A percentile compares a stretch with the other conserved stretches of the same genome.
Evolutionary conservation across 2,113 vertebrate species (phyloP).

Genomic region (Eudyptes chrysolophus): DNA sequence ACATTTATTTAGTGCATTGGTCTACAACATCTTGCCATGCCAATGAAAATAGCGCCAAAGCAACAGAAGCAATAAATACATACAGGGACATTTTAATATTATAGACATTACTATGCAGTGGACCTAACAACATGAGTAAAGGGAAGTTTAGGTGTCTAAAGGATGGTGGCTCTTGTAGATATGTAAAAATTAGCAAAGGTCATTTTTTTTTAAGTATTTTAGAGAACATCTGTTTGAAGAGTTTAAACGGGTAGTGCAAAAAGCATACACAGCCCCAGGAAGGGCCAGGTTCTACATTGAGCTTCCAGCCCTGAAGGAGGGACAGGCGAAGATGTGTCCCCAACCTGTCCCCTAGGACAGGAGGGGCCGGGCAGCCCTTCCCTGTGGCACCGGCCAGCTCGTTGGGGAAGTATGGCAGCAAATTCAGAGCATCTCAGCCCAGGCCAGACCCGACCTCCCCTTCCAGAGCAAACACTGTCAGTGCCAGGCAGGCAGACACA

Average conservation of each 20-base stretch:
- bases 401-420: background rate
- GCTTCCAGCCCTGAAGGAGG: background rate
- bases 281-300: background rate
- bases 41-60: background rate
- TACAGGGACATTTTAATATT: background rate
- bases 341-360: background rate
- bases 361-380: background rate
- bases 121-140: background rate
- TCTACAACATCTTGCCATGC: background rate
- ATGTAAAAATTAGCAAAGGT: background rate
- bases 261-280: background rate
- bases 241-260: background rate
- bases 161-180: background rate
- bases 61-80: background rate
- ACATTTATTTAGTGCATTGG: background rate
- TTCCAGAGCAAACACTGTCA: background rate
- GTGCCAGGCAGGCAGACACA: accelerated
- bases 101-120: background rate
- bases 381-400: accelerated
- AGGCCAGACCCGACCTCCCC: background rate
- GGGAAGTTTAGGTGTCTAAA: background rate
- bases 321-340: background rate
- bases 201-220: background rate
- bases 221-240: background rate
- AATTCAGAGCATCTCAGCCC: background rate